Conservation (phyloP, 2,888 invertebrate genomes). For the Bugulina stolonifera region DNA sequence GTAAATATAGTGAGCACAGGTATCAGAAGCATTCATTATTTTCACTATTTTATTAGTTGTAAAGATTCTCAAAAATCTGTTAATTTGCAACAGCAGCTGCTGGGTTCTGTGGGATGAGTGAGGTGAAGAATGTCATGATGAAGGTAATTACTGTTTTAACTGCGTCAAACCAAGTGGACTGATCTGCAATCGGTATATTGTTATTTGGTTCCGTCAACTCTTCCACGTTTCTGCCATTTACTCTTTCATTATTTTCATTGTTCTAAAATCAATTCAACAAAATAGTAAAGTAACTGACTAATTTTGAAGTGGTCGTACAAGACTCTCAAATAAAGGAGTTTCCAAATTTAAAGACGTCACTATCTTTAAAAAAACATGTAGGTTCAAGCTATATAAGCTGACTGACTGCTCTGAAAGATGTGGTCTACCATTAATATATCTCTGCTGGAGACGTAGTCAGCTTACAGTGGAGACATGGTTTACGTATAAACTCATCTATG, state of each 20-base stretch:
- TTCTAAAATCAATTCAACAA: too few species aligned
- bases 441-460: too few species aligned
- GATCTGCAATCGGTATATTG: background rate
- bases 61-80: too few species aligned
- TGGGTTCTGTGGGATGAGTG: constrained; percentile 84
- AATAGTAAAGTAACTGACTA: too few species aligned
- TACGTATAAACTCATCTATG: too few species aligned
- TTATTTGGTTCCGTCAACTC: constrained; percentile 10
- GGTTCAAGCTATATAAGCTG: background rate
- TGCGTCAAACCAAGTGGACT: background rate
- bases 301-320: too few species aligned
- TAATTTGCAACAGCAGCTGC: constrained; percentile 42
- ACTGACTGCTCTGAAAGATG: background rate
- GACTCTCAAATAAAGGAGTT: too few species aligned
- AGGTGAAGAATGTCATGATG: constrained; percentile 85
- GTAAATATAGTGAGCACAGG: too few species aligned
- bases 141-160: constrained; percentile 67
- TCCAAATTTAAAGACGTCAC: background rate
- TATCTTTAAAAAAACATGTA: background rate
- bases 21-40: too few species aligned
- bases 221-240: background rate
- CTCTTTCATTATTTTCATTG: constrained; percentile 21
- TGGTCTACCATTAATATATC: too few species aligned
- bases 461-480: too few species aligned
- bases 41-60: too few species aligned